phyloP scores from a whole-genome alignment of 2,888 invertebrate genomes.

The Spilosoma lubricipeda region DNA sequence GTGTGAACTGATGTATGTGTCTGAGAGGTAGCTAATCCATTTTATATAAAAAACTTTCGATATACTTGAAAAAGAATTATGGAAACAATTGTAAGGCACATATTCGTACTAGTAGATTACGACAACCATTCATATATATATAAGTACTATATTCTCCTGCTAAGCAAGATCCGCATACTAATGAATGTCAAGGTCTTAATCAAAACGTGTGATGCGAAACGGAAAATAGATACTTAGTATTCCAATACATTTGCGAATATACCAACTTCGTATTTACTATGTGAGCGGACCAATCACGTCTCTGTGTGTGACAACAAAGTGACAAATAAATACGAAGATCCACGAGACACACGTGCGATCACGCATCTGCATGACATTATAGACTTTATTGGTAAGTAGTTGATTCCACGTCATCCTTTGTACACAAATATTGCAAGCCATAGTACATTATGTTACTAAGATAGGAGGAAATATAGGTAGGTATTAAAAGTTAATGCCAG shows the following conservation, averaged over 20 bases:
- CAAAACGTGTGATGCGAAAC: conserved; percentile 16
- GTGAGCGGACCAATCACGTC: conserved; percentile 37
- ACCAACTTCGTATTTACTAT: conserved; percentile 13
- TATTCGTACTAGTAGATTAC: background rate
- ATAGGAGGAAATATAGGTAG: background rate
- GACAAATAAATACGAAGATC: conserved; percentile 42
- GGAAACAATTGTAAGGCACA: too few relatives aligned
- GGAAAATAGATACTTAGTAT: conserved; percentile 29
- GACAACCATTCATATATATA: background rate
- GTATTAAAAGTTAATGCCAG: background rate
- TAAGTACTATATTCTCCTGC: too few relatives aligned
- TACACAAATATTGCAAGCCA: background rate
- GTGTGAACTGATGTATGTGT: background rate
- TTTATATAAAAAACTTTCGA: background rate
- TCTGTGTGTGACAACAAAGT: conserved; percentile 12
- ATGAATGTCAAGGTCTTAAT: conserved; percentile 4
- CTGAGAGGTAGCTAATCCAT: background rate
- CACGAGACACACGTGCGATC: conserved; percentile 31
- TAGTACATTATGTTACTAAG: background rate
- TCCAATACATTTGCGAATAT: conserved; percentile 20
- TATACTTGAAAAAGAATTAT: too few relatives aligned
- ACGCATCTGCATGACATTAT: conserved; percentile 27
- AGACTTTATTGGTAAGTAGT: conserved; percentile 27
- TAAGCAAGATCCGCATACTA: conserved; percentile 3
- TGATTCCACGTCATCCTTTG: background rate